phyloP scores from a whole-genome alignment of 2,888 invertebrate species.

The Candidula unifasciata region DNA sequence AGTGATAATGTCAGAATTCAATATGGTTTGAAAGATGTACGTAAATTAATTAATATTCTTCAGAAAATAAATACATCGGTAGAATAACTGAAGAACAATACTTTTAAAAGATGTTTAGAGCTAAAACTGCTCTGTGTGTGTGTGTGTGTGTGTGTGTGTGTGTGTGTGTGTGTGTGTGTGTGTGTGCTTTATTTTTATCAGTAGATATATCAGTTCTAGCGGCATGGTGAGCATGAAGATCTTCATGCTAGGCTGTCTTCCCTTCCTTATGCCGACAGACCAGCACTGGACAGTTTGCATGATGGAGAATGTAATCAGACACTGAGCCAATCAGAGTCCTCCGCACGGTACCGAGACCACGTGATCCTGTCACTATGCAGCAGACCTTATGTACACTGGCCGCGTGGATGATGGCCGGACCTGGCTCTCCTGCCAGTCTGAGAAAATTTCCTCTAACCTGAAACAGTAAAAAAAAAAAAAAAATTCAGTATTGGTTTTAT shows the following conservation, averaged over 20 bases:
- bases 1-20: no score
- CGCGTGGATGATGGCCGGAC: constrained; percentile 55
- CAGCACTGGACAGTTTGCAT: constrained; percentile 56
- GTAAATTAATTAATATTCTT: no score
- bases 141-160: neutral
- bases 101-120: no score
- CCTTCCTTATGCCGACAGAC: constrained; percentile 52
- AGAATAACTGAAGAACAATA: no score
- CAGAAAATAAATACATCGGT: no score
- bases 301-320: constrained; percentile 58
- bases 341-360: constrained; percentile 55
- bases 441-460: constrained; percentile 56
- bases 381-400: constrained; percentile 49
- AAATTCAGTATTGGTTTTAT: no score
- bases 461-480: neutral
- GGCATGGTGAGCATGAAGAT: neutral
- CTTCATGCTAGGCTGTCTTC: neutral
- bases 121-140: no score
- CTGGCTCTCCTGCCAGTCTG: constrained; percentile 55
- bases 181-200: neutral
- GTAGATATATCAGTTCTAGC: neutral
- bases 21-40: no score
- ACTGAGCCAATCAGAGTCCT: constrained; percentile 57
- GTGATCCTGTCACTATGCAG: constrained; percentile 56
- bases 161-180: neutral